Evolutionary conservation across 2,113 vertebrate genomes (phyloP), one percentile per base, ranked within the genome.

Genomic region (Microcebus griseorufus): DNA sequence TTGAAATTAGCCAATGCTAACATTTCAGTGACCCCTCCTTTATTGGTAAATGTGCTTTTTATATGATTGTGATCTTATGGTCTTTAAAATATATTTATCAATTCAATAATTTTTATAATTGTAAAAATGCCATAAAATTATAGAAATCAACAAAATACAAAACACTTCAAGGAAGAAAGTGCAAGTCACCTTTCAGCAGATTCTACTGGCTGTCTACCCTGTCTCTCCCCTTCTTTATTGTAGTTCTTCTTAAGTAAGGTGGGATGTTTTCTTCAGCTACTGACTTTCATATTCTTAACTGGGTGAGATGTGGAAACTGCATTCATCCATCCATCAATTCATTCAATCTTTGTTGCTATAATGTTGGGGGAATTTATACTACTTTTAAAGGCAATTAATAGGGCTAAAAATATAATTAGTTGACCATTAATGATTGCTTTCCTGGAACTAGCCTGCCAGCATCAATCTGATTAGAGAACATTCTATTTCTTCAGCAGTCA

Each of bases 331-430:
- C 27, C 39, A 73, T 16, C 3, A 48, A 67, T 65, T 70, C 5
- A 80, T 17, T 69, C 78, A 2, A 82, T 2, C n/a, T 79, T 91
- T 62, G 9, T 65, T 76, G 51, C 6, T 62, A 81, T 51, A 69
- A 32, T 87, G 11, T 60, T 86, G n/a, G 22, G 12, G 23, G 23
- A 55, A 22, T 51, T 84, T 88, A 23, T 88, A 53, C 6, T 16
- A 65, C 78, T 55, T 62, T 45, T 62, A 32, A 88, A 90, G n/a
- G 90, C 9, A 94, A 82, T 60, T 72, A 92, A 58, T n/a, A 37
- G 20, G 60, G 45, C 22, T 78, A 90, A 94, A 70, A 55, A 92
- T 87, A 80, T 78, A 73, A 58, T 51, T 79, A 18, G 2, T 80
- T 87, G 17, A n/a, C 25, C 25, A 76, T 69, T 75, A 80, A 79